Percentiles rank a stretch among this genome's conserved stretches.
These are phyloP conservation scores for Gymnogyps californianus DNA, from an alignment of 2,113 vertebrate species.

Conservation along the genomic window DNA sequence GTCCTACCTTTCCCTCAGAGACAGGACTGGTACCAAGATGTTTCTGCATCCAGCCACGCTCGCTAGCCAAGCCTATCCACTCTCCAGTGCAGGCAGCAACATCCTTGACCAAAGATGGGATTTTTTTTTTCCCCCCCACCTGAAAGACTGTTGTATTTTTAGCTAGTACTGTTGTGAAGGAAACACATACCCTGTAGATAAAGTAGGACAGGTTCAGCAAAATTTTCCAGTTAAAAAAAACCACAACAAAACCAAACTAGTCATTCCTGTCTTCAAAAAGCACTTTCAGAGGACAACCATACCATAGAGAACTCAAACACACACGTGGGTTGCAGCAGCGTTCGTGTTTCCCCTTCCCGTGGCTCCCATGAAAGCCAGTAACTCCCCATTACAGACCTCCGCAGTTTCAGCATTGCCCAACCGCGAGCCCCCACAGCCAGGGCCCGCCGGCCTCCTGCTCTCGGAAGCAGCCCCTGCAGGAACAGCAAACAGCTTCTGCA, in stretches of 20 bases:
- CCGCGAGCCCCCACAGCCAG: background rate
- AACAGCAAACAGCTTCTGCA: background rate
- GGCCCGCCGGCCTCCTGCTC: accelerated
- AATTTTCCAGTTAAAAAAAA: background rate
- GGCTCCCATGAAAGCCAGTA: background rate
- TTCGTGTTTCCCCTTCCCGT: background rate
- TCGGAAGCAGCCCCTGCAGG: background rate
- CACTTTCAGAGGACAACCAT: background rate
- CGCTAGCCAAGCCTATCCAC: background rate
- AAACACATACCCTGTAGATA: accelerated
- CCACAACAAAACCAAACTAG: background rate
- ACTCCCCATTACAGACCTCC: accelerated
- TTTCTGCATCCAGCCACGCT: background rate
- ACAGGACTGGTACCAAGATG: background rate
- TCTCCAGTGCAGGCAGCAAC: background rate
- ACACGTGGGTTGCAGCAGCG: background rate
- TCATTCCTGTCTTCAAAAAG: background rate
- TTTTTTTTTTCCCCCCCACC: accelerated
- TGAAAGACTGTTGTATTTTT: background rate
- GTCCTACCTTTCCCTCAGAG: background rate
- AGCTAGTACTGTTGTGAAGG: background rate
- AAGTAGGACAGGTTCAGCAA: no score
- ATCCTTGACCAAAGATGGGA: background rate
- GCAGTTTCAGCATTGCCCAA: background rate
- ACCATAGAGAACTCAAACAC: background rate